Percentiles rank a stretch among this genome's conserved stretches.
Conservation (phyloP, 2,113 vertebrate species). For the Numenius arquata region DNA sequence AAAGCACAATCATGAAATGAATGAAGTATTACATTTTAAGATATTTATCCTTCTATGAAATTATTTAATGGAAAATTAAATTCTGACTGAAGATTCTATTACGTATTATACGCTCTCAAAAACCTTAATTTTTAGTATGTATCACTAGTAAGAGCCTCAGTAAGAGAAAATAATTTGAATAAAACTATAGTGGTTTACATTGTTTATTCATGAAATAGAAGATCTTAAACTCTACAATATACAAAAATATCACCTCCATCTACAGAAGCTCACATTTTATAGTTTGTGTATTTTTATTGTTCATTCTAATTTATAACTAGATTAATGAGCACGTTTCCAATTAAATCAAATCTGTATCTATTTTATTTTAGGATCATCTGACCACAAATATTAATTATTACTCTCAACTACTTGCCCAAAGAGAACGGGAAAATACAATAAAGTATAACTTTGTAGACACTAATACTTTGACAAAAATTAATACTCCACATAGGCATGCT, state of each 20-base stretch:
- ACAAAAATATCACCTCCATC: neutral
- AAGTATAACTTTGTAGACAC: neutral
- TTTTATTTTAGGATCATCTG: neutral
- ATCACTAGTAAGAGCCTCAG: neutral
- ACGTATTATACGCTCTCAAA: neutral
- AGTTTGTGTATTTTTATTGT: neutral
- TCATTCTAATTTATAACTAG: neutral
- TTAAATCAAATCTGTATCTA: neutral
- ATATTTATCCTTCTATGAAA: conserved; percentile 16
- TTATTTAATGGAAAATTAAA: conserved; percentile 16
- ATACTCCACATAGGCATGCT: neutral
- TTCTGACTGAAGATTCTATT: neutral
- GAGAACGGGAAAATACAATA: neutral
- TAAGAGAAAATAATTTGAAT: neutral
- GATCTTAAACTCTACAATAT: neutral
- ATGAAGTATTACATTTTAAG: neutral
- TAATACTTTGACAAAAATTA: neutral
- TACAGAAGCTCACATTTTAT: neutral
- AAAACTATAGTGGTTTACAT: neutral
- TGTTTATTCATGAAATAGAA: neutral
- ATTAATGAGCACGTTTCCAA: neutral
- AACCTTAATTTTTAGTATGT: neutral
- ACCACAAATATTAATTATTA: neutral
- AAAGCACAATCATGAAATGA: neutral
- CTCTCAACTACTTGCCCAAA: neutral